Conservation (phyloP, 2,888 invertebrate genomes). For the Cryptocephalus primarius region DNA sequence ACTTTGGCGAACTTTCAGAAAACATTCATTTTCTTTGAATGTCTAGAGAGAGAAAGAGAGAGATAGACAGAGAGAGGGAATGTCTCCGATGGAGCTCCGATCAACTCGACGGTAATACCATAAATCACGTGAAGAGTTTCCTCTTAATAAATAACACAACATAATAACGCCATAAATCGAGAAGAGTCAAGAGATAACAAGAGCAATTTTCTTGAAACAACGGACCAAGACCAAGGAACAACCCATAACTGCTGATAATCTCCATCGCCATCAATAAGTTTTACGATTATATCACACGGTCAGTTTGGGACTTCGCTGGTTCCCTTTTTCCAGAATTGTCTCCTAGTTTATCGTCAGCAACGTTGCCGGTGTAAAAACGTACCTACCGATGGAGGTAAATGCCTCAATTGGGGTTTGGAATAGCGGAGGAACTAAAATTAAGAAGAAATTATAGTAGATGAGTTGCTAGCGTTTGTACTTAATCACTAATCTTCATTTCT, state of each 20-base stretch:
- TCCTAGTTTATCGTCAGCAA: background rate
- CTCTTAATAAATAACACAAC: background rate
- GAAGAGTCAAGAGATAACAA: conserved; percentile 22
- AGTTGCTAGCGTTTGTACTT: too few species aligned
- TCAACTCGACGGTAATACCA: too few species aligned
- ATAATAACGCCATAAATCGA: conserved; percentile 16
- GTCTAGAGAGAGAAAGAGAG: too few species aligned
- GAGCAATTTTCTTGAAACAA: conserved; percentile 31
- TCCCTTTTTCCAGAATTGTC: background rate
- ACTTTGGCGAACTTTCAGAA: too few species aligned
- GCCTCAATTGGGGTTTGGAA: too few species aligned
- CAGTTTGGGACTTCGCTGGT: conserved; percentile 21
- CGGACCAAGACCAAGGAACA: conserved; percentile 31
- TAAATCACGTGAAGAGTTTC: background rate
- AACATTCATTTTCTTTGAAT: too few species aligned
- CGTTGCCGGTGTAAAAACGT: background rate
- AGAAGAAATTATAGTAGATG: too few species aligned
- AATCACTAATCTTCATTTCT: too few species aligned
- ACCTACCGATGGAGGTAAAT: background rate
- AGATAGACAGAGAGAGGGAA: too few species aligned
- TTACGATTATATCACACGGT: conserved; percentile 33
- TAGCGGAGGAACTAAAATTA: too few species aligned
- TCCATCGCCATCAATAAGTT: conserved; percentile 34
- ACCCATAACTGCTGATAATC: conserved; percentile 35
- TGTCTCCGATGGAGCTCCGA: too few species aligned